Percentiles rank a stretch among this genome's conserved stretches.
Conservation (phyloP, 2,797 vertebrate genomes). For the Malacoraja senta region DNA sequence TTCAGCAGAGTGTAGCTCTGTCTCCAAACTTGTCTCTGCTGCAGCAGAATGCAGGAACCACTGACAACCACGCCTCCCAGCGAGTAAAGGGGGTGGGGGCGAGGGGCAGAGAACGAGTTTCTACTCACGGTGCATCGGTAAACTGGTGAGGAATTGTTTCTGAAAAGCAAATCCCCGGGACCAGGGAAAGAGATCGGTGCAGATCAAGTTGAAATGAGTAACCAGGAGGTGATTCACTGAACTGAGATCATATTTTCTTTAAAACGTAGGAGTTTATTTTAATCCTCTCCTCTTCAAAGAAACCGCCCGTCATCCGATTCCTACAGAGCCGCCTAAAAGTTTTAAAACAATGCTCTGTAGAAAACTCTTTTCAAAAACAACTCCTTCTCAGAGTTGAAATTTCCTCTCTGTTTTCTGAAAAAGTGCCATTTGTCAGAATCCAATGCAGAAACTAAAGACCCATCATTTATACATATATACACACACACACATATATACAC, state of each 20-base stretch:
- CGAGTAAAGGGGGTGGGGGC: too few relatives aligned
- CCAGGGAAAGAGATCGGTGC: too few relatives aligned
- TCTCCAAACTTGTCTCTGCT: neutral
- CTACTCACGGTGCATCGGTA: too few relatives aligned
- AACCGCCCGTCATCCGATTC: neutral
- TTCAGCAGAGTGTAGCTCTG: neutral
- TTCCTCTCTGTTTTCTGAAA: neutral
- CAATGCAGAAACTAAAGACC: neutral
- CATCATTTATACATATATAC: too few relatives aligned
- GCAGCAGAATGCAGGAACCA: neutral
- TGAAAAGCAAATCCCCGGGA: neutral
- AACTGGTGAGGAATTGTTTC: neutral
- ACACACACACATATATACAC: too few relatives aligned
- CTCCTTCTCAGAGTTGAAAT: neutral
- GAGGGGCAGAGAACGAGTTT: too few relatives aligned
- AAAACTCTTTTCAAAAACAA: neutral
- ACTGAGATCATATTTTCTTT: neutral
- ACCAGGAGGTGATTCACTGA: constrained; percentile 24
- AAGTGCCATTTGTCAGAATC: neutral
- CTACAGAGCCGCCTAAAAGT: neutral
- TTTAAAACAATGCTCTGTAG: neutral
- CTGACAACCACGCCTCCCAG: neutral
- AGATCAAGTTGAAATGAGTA: constrained; percentile 16
- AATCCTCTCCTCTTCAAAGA: constrained; percentile 32
- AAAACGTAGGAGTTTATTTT: constrained; percentile 27